phyloP scores from a whole-genome alignment of 2,797 vertebrate species.

The Spheniscus humboldti region DNA sequence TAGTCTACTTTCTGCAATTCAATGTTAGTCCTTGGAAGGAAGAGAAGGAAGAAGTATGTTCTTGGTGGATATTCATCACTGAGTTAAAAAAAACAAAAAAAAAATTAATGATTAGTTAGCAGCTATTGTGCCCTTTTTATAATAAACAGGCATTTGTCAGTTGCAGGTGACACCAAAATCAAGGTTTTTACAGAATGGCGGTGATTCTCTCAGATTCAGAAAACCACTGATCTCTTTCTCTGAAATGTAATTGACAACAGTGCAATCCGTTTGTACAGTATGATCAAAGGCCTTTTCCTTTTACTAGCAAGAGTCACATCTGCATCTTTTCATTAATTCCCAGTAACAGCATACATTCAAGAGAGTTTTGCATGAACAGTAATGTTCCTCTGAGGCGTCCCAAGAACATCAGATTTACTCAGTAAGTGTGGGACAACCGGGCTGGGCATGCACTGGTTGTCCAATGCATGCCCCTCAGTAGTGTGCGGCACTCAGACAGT shows the following conservation, averaged over 20 bases:
- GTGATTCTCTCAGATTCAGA: not conserved
- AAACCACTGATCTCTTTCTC: not conserved
- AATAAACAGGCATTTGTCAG: not conserved
- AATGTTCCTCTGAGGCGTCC: not conserved
- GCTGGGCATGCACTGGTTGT: not conserved
- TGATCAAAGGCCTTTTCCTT: not conserved
- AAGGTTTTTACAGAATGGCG: not conserved
- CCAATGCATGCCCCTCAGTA: not conserved
- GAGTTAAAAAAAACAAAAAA: not conserved
- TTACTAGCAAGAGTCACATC: not conserved
- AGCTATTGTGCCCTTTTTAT: not conserved
- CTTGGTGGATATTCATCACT: not conserved
- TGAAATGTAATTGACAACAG: not conserved
- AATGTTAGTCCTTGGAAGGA: not conserved
- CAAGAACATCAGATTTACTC: not conserved
- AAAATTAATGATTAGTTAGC: not conserved
- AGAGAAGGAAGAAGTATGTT: not conserved
- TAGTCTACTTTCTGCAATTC: not conserved
- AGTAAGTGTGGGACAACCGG: not conserved
- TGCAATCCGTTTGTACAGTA: not conserved
- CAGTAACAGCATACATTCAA: not conserved
- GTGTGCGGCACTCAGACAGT: not conserved
- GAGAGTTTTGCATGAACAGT: not conserved
- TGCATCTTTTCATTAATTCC: not conserved
- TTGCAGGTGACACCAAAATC: not conserved